These are phyloP conservation scores for Dicaeum eximium DNA, from an alignment of 2,113 vertebrate genomes.

Conservation along the genomic window DNA sequence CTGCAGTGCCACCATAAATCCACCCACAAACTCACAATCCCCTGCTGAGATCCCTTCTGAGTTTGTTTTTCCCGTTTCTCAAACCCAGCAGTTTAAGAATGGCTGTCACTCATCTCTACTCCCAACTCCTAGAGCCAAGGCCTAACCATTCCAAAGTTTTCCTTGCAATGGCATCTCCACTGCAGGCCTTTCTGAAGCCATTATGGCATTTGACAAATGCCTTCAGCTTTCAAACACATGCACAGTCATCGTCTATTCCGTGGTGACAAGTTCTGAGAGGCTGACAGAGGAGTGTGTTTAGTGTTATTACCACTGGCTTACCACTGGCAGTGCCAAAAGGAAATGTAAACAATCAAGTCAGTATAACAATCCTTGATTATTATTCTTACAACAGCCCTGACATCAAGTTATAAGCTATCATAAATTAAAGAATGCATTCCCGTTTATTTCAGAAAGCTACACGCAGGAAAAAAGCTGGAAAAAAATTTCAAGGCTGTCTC, in stretches of 20 bases:
- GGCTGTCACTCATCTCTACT: background rate
- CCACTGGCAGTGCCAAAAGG: background rate
- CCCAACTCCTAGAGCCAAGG: background rate
- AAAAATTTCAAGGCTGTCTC: background rate
- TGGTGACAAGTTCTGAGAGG: background rate
- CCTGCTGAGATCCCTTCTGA: background rate
- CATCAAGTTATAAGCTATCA: background rate
- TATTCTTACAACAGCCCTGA: slow-evolving; percentile 37
- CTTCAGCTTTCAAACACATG: background rate
- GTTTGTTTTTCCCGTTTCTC: background rate
- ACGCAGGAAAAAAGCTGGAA: background rate
- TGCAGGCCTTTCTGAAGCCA: background rate
- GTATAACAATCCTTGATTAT: background rate
- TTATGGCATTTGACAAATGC: background rate
- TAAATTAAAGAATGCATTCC: background rate
- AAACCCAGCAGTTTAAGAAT: background rate
- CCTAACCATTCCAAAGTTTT: background rate
- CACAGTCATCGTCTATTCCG: background rate
- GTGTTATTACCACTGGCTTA: background rate
- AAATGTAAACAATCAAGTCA: slow-evolving; percentile 13
- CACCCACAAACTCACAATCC: background rate
- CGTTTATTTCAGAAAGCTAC: background rate
- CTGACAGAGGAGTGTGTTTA: background rate
- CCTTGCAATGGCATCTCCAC: background rate
- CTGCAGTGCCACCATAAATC: background rate